These are phyloP conservation scores for Alloplasta piceator DNA, from an alignment of 2,888 invertebrate genomes.

Conservation along the genomic window DNA sequence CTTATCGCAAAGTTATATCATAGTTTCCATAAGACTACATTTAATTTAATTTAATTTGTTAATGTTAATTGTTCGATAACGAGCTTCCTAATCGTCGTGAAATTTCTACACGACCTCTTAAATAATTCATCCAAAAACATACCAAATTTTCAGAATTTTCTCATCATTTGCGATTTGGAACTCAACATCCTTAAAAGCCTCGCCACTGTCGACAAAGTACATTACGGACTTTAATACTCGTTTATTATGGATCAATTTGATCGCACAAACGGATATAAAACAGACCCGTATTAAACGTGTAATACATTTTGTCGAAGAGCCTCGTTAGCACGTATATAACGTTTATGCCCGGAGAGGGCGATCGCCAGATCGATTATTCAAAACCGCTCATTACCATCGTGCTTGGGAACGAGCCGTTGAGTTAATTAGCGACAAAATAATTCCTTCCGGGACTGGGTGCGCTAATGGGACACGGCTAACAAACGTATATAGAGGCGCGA, in stretches of 20 bases:
- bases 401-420: constrained; percentile 47
- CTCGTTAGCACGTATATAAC: constrained; percentile 49
- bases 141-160: too few relatives aligned
- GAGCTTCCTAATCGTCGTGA: too few relatives aligned
- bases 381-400: constrained; percentile 52
- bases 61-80: too few relatives aligned
- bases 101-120: too few relatives aligned
- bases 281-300: not conserved
- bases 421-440: constrained; percentile 65
- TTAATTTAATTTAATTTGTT: too few relatives aligned
- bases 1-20: too few relatives aligned
- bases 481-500: constrained; percentile 7
- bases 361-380: constrained; percentile 50
- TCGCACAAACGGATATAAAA: constrained; percentile 37
- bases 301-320: constrained; percentile 1
- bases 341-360: constrained; percentile 32
- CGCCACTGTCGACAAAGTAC: not conserved
- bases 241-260: constrained; percentile 46
- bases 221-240: constrained; percentile 13
- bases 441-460: constrained; percentile 58
- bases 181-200: too few relatives aligned
- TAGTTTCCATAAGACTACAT: too few relatives aligned
- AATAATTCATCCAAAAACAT: too few relatives aligned
- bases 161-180: too few relatives aligned
- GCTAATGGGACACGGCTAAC: constrained; percentile 34